Percentiles rank a stretch among this genome's conserved stretches.
Conservation (phyloP, 2,888 invertebrate genomes). For the Tachystola acroxantha region DNA sequence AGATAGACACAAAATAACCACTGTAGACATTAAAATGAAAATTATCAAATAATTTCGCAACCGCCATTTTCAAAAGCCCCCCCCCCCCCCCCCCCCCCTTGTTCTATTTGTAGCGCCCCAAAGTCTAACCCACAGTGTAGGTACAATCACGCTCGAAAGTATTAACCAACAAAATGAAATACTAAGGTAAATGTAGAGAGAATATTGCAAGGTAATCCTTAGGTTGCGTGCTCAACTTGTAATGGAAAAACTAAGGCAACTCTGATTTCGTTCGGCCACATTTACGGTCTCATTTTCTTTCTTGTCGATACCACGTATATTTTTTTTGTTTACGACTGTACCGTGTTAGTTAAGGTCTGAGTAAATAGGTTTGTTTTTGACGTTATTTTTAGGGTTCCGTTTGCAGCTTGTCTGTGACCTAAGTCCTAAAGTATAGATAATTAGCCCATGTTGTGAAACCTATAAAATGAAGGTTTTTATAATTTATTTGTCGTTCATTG, state of each 20-base stretch:
- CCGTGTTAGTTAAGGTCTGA: slow-evolving; percentile 17
- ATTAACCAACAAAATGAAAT: slow-evolving; percentile 17
- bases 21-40: no score
- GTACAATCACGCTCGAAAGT: slow-evolving; percentile 14
- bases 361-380: slow-evolving; percentile 7
- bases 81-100: no score
- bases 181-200: slow-evolving; percentile 17
- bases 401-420: no score
- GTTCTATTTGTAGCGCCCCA: no score
- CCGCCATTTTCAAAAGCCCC: no score
- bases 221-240: slow-evolving; percentile 42
- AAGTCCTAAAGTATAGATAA: no score
- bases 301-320: slow-evolving; percentile 9
- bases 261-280: slow-evolving; percentile 11
- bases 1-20: no score
- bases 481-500: no score
- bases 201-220: slow-evolving; percentile 36
- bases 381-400: background rate
- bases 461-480: no score
- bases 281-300: slow-evolving; percentile 12
- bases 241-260: slow-evolving; percentile 43
- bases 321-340: slow-evolving; percentile 25
- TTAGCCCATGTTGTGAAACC: no score
- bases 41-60: no score
- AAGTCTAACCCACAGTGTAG: no score